Conservation (phyloP, 2,797 vertebrate species). For the Jordanella pulchra region DNA sequence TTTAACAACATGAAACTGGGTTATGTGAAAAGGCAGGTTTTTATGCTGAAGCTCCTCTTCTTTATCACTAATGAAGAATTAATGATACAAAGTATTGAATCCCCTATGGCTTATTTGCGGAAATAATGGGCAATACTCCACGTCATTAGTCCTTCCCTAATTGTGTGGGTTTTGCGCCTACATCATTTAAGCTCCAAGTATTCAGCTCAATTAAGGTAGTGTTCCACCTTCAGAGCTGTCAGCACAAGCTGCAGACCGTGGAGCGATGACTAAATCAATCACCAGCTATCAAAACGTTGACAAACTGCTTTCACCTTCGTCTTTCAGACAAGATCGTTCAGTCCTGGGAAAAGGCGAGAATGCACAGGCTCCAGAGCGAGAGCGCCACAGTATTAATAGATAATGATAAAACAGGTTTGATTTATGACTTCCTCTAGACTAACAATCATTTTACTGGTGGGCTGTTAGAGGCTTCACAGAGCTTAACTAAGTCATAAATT, state of each 20-base stretch:
- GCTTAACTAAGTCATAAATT: conserved; percentile 77
- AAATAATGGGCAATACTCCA: conserved; percentile 66
- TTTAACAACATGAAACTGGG: conserved; percentile 13
- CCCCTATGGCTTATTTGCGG: conserved; percentile 66
- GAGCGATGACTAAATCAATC: conserved; percentile 72
- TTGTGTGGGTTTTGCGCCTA: conserved; percentile 69
- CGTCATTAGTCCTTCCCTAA: conserved; percentile 70
- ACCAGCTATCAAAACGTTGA: conserved; percentile 61
- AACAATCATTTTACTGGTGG: conserved; percentile 74
- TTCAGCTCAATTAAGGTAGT: conserved; percentile 68
- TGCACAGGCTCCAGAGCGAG: conserved; percentile 30
- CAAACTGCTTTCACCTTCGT: conserved; percentile 51
- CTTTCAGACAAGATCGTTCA: conserved; percentile 53
- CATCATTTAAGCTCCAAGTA: conserved; percentile 53
- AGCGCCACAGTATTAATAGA: conserved; percentile 71
- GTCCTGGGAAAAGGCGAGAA: conserved; percentile 43
- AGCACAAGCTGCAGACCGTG: conserved; percentile 47
- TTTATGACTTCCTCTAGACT: conserved; percentile 75
- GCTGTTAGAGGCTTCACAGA: conserved; percentile 64
- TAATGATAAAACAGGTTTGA: conserved; percentile 75
- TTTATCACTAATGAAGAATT: conserved; percentile 68
- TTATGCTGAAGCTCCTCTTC: conserved; percentile 36
- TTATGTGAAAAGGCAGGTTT: conserved; percentile 26
- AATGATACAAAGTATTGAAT: conserved; percentile 57
- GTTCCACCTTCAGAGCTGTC: conserved; percentile 66